Evolutionary conservation across 2,888 invertebrate species (phyloP).

Genomic region (Cephus pygmeus): DNA sequence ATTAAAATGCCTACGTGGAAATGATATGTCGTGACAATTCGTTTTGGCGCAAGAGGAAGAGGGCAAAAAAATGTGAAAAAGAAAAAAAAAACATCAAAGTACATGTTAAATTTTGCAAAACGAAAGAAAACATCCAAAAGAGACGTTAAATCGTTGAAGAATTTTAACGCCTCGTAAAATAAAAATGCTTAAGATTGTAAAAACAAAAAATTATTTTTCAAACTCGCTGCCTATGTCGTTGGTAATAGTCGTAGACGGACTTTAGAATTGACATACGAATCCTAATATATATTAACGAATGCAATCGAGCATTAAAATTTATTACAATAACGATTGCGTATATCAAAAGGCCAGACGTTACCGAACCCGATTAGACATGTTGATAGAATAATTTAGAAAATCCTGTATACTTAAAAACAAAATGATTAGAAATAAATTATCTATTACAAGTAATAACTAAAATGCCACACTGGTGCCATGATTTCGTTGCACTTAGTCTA

Average conservation of each 20-base stretch:
- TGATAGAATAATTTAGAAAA: not conserved
- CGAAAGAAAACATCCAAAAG: not conserved
- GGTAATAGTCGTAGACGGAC: not conserved
- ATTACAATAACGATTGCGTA: not conserved
- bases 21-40: slow-evolving; percentile 26
- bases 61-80: not conserved
- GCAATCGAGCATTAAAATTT: not conserved
- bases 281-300: not conserved
- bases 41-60: not conserved
- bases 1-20: slow-evolving; percentile 41
- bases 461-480: slow-evolving; percentile 4
- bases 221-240: not conserved
- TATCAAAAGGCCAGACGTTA: not conserved
- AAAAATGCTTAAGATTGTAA: not conserved
- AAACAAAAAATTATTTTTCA: not conserved
- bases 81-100: not conserved
- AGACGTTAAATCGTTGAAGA: not conserved
- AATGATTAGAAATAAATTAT: not conserved
- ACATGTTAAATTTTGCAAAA: not conserved
- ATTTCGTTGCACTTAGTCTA: slow-evolving; percentile 5
- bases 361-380: not conserved
- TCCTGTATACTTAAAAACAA: not conserved
- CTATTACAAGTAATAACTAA: not conserved
- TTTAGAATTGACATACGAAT: not conserved
- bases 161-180: not conserved